Evolutionary conservation across 2,797 vertebrate genomes (phyloP).

Genomic region (Falco columbarius): DNA sequence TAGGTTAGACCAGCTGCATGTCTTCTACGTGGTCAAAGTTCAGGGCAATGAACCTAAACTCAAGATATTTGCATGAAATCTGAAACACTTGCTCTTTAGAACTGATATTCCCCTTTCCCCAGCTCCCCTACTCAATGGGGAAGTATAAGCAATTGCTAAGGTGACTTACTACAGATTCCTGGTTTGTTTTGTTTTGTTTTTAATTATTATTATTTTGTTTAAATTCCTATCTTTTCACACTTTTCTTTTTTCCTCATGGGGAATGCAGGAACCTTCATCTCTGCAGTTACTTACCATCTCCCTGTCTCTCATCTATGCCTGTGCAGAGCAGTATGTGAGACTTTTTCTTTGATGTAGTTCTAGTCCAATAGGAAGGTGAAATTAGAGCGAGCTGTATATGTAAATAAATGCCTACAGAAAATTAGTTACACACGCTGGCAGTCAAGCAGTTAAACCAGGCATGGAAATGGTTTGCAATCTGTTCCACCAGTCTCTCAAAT

Average conservation of each 20-base stretch:
- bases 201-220: not conserved
- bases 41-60: not conserved
- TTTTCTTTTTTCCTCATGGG: not conserved
- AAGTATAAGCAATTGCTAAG: not conserved
- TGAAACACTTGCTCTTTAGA: not conserved
- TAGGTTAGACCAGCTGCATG: not conserved
- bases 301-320: not conserved
- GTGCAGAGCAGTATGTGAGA: not conserved
- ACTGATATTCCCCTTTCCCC: not conserved
- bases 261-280: not conserved
- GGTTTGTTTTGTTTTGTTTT: rapidly evolving
- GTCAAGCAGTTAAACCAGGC: constrained; percentile 59
- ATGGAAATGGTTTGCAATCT: constrained; percentile 45
- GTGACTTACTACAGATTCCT: rapidly evolving
- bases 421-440: constrained; percentile 29
- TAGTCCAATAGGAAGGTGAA: not conserved
- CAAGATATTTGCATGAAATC: not conserved
- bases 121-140: not conserved
- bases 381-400: not conserved
- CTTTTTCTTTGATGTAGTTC: not conserved
- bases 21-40: not conserved
- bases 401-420: not conserved
- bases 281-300: not conserved
- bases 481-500: constrained; percentile 29
- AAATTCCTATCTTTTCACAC: not conserved